Evolutionary conservation across 2,888 invertebrate genomes (phyloP).

Genomic region (Polymixis flavicincta): DNA sequence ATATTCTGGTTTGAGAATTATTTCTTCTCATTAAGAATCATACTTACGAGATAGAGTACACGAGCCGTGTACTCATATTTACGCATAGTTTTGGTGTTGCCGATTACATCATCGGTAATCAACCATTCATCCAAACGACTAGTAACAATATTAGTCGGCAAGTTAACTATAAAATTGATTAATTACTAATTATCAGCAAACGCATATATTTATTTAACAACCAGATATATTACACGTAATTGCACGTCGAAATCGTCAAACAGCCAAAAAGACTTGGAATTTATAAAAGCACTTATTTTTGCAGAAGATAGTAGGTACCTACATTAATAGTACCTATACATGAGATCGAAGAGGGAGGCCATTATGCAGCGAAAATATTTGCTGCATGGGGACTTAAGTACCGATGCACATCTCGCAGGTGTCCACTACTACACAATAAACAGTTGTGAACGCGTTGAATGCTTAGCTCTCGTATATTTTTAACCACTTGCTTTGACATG

Average conservation of each 20-base stretch:
- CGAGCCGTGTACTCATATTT: not conserved
- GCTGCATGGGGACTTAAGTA: no score
- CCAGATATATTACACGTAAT: not conserved
- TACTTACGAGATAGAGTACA: not conserved
- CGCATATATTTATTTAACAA: not conserved
- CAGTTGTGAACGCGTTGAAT: not conserved
- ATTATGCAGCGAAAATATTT: not conserved
- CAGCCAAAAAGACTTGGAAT: no score
- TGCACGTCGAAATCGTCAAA: not conserved
- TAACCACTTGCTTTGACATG: not conserved
- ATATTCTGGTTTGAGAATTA: no score
- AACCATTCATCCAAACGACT: constrained; percentile 14
- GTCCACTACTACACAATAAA: not conserved
- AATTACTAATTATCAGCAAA: constrained; percentile 20
- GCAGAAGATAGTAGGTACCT: not conserved
- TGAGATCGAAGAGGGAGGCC: not conserved
- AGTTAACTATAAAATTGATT: not conserved
- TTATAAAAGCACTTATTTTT: not conserved
- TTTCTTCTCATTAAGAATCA: not conserved
- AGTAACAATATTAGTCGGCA: not conserved
- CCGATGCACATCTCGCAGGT: not conserved
- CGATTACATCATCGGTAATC: not conserved
- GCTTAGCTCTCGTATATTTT: not conserved
- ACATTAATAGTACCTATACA: not conserved
- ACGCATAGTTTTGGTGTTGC: not conserved